Evolutionary conservation across 2,888 invertebrate genomes (phyloP), one percentile per base, ranked within the genome.

Genomic region (Drosophila melanosoma): DNA sequence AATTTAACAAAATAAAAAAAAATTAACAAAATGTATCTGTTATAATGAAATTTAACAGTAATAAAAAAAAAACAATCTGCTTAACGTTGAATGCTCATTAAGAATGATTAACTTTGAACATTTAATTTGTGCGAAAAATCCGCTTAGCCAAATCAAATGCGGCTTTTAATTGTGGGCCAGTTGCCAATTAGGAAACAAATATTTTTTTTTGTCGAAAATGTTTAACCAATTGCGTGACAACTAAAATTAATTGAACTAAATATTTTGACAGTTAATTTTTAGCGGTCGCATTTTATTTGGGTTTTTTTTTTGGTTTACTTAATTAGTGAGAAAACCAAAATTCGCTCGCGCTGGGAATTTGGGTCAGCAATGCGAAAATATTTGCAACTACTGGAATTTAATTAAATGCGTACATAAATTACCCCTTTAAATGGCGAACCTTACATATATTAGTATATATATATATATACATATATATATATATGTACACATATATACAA

Each of bases 341-440:
- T 75, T 76, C 63, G 58, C 29, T 70, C 38, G 54, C 54, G 12
- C 3, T 17, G 42, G 20, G 32, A 66, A 88, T 81, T 81, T 73
- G 81, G 87, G 87, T 86, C 83, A 86, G 45, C 40, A 33, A 58
- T 64, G 67, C 52, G 66, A 70, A 81, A 78, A 62, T 66, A 76
- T 72, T 78, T 63, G 69, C 72, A 74, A 89, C 79, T 81, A 53
- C 72, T 77, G 90, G 87, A 90, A 89, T 89, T 89, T 90, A 86
- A 91, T 90, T 91, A 91, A 90, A 87, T 83, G 73, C 76, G 65
- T 73, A 71, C 84, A 89, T 89, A 90, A 89, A 90, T 89, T 90
- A 88, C 88, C 74, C 71, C 71, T 69, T 78, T 87, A 78, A 85
- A 87, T 85, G 83, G 72, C 74, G 69, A 70, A 83, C 69, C 71